Evolutionary conservation across 1,140 invertebrate genomes (phyloP), one percentile per base, ranked within the genome.

Genomic region (Drosophila lacteicornis): DNA sequence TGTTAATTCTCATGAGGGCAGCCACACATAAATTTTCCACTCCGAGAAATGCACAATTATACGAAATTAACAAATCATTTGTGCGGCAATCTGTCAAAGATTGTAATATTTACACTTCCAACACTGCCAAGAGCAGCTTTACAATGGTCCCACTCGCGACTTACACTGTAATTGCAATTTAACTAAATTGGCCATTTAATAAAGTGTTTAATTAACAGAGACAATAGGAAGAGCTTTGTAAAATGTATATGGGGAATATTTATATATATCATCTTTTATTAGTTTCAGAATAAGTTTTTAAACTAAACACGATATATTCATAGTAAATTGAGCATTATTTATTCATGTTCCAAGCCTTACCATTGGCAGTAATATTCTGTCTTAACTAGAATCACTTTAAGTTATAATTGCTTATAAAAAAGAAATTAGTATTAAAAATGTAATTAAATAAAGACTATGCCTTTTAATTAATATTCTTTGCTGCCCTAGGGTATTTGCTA

Each of bases 1-100:
- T 90, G 81, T 80, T 84, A 68, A 90, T 90, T 90, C 62, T 68
- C 70, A 55, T 55, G 59, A 58, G 40, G 30, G 51, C 53, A 73
- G 67, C 73, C 71, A 66, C 65, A 63, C 61, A 63, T 79, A 86
- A 82, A 81, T 67, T 70, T 75, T 69, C 69, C 80, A 88, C 59
- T 80, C 55, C 49, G 62, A 40, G 47, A 56, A 53, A 60, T 73
- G 38, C 70, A 74, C 67, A 71, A 74, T 74, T 74, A 74, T 73
- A 73, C 40, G 46, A 73, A 73, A 74, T 74, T 74, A 74, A 74
- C 63, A 69, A 75, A 65, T 82, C 50, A 75, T 79, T 68, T 74
- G 57, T 55, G 68, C 15, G 68, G 68, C 70, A 73, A 60, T 74
- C 70, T 74, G 67, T 74, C 68, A 74, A 40, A 73, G 55, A 25